Evolutionary conservation across 2,113 vertebrate genomes (phyloP), one percentile per base, ranked within the genome.

Genomic region (human (Homo sapiens)): DNA sequence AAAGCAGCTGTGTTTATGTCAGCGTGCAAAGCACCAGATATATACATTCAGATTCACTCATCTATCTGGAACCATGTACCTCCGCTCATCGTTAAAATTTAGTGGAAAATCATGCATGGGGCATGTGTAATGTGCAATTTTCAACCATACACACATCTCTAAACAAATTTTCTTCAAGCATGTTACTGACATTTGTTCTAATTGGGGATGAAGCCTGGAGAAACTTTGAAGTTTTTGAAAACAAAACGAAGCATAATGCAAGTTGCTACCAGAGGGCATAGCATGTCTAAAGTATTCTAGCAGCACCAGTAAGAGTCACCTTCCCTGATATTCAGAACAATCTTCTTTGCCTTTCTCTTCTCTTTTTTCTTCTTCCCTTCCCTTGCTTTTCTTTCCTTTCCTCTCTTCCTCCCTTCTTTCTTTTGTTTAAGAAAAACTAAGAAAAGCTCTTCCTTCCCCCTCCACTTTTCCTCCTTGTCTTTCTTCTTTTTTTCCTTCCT

Each of bases 1-100:
- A 97, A 98, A 97, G 97, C 98, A 98, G 98, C 98, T 98, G 98
- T 98, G 98, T 98, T 98, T 98, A 98, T 97, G 97, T 97, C 97
- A 97, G 89, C 20, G 97, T 98, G 98, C 97, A 98, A 96, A 97
- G 98, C 97, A 87, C 97, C 95, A 97, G 98, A 98, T 97, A 98
- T 97, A 98, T 97, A 98, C 98, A 98, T 97, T 97, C 95, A 73
- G 96, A 98, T 91, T 96, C 97, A 52, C 97, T 98, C 94, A 25
- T 94, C 97, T 97, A 79, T 97, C 97, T 97, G 97, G 93, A 97
- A 86, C 95, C 96, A 55, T 89, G 94, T 89, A 97, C 98, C 97
- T 97, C 97, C 70, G 11, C 68, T 96, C 93, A 66, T 97, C 96
- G 93, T 97, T 97, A 97, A 96, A 96, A 97, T 98, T 96, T 97